phyloP scores from a whole-genome alignment of 2,888 invertebrate genomes.

The Cheilosia pagana region DNA sequence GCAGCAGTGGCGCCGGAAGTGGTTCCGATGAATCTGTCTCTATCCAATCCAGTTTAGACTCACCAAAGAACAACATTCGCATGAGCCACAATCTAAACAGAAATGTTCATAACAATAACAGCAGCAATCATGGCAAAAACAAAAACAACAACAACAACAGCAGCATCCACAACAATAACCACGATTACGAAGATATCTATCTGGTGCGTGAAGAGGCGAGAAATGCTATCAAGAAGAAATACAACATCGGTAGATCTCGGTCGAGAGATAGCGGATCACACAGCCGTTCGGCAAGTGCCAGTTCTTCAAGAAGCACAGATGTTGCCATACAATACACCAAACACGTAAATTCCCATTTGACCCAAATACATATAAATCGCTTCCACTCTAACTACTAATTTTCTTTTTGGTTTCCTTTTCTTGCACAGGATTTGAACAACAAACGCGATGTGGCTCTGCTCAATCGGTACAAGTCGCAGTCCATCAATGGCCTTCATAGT shows the following conservation, averaged over 20 bases:
- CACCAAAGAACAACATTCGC: conserved; percentile 80
- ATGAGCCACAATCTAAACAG: conserved; percentile 78
- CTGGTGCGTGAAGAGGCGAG: conserved; percentile 87
- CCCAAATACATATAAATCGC: conserved; percentile 55
- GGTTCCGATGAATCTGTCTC: conserved; percentile 87
- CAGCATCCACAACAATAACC: conserved; percentile 79
- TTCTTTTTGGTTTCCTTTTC: conserved; percentile 23
- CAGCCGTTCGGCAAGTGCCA: conserved; percentile 88
- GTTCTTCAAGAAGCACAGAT: conserved; percentile 84
- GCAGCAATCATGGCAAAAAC: conserved; percentile 66
- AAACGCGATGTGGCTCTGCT: conserved; percentile 79
- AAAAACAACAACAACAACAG: conserved; percentile 76
- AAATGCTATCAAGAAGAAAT: conserved; percentile 79
- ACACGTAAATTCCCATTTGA: conserved; percentile 79
- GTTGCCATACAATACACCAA: conserved; percentile 83
- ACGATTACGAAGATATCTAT: conserved; percentile 93
- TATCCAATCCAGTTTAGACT: conserved; percentile 84
- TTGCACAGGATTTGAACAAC: conserved; percentile 80
- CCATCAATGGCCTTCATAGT: conserved; percentile 81
- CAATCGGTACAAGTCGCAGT: conserved; percentile 82
- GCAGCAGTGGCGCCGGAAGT: conserved; percentile 86
- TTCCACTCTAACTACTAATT: conserved; percentile 4
- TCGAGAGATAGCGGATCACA: conserved; percentile 90
- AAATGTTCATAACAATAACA: conserved; percentile 76
- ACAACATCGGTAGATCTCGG: conserved; percentile 84